Evolutionary conservation across 1,140 invertebrate genomes (phyloP), one percentile per base, ranked within the genome.

Genomic region (Andrena cerasifolii): DNA sequence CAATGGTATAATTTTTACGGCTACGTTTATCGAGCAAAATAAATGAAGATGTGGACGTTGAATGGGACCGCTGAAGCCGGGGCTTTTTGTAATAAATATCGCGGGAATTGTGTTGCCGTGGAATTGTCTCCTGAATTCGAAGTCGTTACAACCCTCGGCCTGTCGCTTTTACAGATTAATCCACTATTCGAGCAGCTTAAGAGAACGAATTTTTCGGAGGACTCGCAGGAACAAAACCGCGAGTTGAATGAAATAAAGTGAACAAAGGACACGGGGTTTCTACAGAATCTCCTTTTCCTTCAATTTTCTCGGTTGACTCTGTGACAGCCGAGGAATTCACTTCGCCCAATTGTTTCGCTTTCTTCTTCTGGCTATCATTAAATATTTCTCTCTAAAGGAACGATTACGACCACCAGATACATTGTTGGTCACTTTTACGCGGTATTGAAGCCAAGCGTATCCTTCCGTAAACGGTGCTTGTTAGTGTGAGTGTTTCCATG

Each of bases 341-440:
- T 51, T 31, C 8, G n/a, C 3, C 63, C 28, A 45, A 49, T 49
- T 49, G 31, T 45, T 66, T 51, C 45, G 26, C n/a, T 3, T 21
- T 33, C 28, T 21, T 33, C 28, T n/a, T 36, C 12, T 5, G 3
- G 8, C 28, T n/a, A 7, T 7, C 31, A 7, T 66, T 51, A 18
- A 33, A 33, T 31, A n/a, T 21, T 12, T 8, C 24, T 26, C 3
- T n/a, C 4, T n/a, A 28, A n/a, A n/a, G 16, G 16, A 16, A 51
- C 28, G 49, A 66, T 66, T 21, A 6, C 14, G 12, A 51, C 26
- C 12, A 21, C 63, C 28, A n/a, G 21, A 31, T 66, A 51, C 45
- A 51, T 66, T 14, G n/a, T 36, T 21, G 49, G 47, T 21, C 49
- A 66, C 51, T 51, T 66, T n/a, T 18, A 45, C 47, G 33, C 51